Conservation (phyloP, 1,140 invertebrate species). For the Vollenhovia emeryi region DNA sequence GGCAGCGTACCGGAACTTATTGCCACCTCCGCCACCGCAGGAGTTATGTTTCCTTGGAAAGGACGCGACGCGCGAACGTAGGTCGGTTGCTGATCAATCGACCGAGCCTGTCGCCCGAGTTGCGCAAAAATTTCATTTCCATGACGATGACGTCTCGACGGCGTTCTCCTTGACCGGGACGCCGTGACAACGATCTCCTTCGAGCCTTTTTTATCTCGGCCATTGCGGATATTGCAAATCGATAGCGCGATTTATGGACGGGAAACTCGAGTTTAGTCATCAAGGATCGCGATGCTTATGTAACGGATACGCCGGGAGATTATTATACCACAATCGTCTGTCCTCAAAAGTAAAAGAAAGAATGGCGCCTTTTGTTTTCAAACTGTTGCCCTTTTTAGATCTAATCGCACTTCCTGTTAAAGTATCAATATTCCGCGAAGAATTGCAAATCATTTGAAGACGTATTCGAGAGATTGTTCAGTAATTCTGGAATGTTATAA, state of each 20-base stretch:
- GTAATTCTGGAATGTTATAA: not conserved
- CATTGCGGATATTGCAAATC: slow-evolving; percentile 39
- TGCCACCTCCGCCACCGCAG: slow-evolving; percentile 32
- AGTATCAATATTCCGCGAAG: not conserved
- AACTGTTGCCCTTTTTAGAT: not conserved
- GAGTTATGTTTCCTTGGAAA: slow-evolving; percentile 71
- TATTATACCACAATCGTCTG: not conserved
- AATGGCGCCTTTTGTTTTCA: not conserved
- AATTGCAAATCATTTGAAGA: not conserved
- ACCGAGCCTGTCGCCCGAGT: slow-evolving; percentile 58
- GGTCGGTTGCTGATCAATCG: slow-evolving; percentile 31
- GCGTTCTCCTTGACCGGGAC: slow-evolving; percentile 63
- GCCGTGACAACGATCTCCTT: slow-evolving; percentile 52
- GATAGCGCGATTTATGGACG: slow-evolving; percentile 32
- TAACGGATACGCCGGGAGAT: not conserved
- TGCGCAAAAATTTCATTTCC: slow-evolving; percentile 68
- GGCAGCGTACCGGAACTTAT: slow-evolving; percentile 52
- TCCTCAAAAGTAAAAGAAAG: not conserved
- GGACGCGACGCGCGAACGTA: slow-evolving; percentile 63
- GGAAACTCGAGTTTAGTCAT: slow-evolving; percentile 36
- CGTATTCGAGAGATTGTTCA: not conserved
- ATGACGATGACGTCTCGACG: slow-evolving; percentile 27
- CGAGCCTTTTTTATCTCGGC: slow-evolving; percentile 1
- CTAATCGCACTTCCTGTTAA: not conserved
- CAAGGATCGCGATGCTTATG: slow-evolving; percentile 22